Evolutionary conservation across 2,888 invertebrate genomes (phyloP).

Genomic region (Cloeon dipterum): DNA sequence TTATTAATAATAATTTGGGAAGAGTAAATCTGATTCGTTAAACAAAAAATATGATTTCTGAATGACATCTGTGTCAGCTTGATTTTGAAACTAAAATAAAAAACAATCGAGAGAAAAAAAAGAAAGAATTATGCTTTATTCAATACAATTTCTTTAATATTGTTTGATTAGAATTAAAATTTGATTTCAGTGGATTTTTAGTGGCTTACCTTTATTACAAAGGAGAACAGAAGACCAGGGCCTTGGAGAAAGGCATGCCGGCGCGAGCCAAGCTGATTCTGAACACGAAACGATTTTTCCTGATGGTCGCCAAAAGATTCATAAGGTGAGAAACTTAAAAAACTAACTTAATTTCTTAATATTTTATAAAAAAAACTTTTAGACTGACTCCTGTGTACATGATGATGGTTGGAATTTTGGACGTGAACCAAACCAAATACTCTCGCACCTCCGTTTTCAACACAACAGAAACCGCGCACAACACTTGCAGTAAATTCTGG

Average conservation of each 20-base stretch:
- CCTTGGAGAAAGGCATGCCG: slow-evolving; percentile 5
- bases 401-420: slow-evolving; percentile 18
- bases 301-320: slow-evolving; percentile 16
- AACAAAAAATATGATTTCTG: too few relatives aligned
- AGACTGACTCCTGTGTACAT: slow-evolving; percentile 24
- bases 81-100: too few relatives aligned
- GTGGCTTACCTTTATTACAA: slow-evolving; percentile 12
- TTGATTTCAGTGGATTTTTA: slow-evolving; percentile 15
- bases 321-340: slow-evolving; percentile 15
- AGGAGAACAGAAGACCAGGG: slow-evolving; percentile 8
- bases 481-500: slow-evolving; percentile 23
- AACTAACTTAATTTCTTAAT: neutral
- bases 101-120: too few relatives aligned
- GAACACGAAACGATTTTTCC: slow-evolving; percentile 9
- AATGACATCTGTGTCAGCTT: too few relatives aligned
- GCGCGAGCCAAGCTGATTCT: neutral
- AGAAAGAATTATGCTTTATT: too few relatives aligned
- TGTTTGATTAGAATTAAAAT: too few relatives aligned
- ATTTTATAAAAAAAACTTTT: neutral
- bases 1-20: too few relatives aligned
- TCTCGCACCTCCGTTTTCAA: slow-evolving; percentile 17
- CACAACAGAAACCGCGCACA: slow-evolving; percentile 17
- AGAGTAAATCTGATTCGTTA: too few relatives aligned
- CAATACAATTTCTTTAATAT: too few relatives aligned
- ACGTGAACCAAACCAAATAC: slow-evolving; percentile 18